phyloP scores from a whole-genome alignment of 2,113 vertebrate species.

The Otocyon megalotis region DNA sequence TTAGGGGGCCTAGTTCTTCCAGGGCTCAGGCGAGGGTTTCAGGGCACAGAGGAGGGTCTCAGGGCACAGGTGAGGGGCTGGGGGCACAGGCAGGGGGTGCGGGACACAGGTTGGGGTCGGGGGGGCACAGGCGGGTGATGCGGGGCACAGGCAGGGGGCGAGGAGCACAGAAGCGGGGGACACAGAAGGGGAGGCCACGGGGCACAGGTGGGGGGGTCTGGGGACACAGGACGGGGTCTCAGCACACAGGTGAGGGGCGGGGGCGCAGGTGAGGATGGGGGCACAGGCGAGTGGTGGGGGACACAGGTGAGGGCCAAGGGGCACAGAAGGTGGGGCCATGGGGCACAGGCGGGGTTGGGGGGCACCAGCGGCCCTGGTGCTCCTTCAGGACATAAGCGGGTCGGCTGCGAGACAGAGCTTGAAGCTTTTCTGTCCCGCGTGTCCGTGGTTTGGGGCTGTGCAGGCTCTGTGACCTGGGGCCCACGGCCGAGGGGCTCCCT shows the following conservation, averaged over 20 bases:
- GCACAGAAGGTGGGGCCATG: too few relatives aligned
- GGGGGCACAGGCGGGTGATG: rapidly evolving
- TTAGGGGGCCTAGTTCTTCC: background rate
- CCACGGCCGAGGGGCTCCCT: too few relatives aligned
- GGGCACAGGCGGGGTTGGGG: too few relatives aligned
- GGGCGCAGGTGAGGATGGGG: too few relatives aligned
- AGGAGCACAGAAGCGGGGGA: rapidly evolving
- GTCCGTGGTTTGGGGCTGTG: background rate
- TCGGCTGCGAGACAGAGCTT: background rate
- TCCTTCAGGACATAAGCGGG: background rate
- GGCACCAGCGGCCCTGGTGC: too few relatives aligned
- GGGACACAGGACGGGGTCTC: background rate
- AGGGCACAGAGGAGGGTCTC: background rate
- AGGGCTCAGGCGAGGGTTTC: background rate
- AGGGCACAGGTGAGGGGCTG: background rate
- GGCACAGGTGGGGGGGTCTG: background rate
- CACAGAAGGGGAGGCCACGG: too few relatives aligned
- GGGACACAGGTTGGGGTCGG: background rate
- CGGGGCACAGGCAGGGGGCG: background rate
- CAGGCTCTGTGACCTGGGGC: background rate
- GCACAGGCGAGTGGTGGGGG: background rate
- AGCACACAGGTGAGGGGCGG: too few relatives aligned
- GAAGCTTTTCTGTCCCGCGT: rapidly evolving
- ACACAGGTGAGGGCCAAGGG: rapidly evolving
- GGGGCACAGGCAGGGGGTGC: too few relatives aligned